Evolutionary conservation across 2,113 vertebrate genomes (phyloP), one percentile per base, ranked within the genome.

Genomic region (Spea multiplicata): DNA sequence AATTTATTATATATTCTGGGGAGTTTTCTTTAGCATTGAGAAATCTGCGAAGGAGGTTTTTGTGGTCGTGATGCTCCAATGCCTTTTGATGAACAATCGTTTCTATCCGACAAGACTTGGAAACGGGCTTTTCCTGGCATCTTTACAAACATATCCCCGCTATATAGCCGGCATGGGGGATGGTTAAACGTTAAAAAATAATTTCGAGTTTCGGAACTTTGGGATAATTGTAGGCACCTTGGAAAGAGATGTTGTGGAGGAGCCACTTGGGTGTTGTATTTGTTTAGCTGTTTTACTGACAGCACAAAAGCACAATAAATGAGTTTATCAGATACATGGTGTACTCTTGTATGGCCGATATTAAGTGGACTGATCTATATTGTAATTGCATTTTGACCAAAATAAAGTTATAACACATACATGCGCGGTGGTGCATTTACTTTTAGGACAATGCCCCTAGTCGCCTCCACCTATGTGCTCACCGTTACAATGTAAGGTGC

Each of bases 371-470:
- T 83, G 86, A 87, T 90, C 88, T 91, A 85, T 93, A 89, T 91
- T 89, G 92, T 93, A 88, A 86, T 88, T 90, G 90, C 83, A 91
- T 86, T 92, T 90, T 89, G 90, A 92, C 64, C 83, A 89, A 88
- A 93, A 93, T 93, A 93, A 93, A 92, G 88, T 87, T 89, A 88
- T 91, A 92, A 86, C 88, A 82, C 87, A 91, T 30, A 83, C 87
- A 73, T 82, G 76, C 53, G 71, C 83, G 74, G 30, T 30, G 30
- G 30, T 30, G 30, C 30, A 30, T 30, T 30, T 30, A 30, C 30
- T 30, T 30, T 30, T 30, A 30, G 30, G 30, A 30, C 30, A 30
- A 30, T 30, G 30, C 2, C 30, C 30, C 30, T 30, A 30, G 30
- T 30, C 30, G 1, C 30, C 30, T 30, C 30, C 30, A 30, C 30